Conservation (phyloP, 2,113 vertebrate genomes). For the Rafetus swinhoei region DNA sequence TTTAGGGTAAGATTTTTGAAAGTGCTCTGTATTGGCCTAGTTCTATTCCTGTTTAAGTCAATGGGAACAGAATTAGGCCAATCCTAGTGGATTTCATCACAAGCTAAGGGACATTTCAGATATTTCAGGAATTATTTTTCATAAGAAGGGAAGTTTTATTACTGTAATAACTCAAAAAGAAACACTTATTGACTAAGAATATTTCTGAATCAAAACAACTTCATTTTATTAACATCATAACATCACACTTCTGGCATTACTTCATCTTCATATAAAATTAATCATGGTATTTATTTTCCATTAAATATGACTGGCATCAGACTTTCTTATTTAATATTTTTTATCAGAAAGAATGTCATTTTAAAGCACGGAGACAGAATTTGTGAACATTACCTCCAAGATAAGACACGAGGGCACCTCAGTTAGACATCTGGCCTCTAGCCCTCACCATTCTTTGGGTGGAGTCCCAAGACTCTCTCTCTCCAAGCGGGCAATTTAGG, state of each 20-base stretch:
- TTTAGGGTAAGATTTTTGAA: neutral
- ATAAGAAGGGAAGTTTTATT: neutral
- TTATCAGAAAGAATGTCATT: neutral
- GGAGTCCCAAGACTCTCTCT: too few species aligned
- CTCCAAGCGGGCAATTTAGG: too few species aligned
- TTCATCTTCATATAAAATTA: neutral
- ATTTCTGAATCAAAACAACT: neutral
- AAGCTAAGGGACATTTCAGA: neutral
- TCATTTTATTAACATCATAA: neutral
- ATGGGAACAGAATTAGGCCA: neutral
- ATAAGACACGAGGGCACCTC: too few species aligned
- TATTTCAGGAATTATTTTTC: neutral
- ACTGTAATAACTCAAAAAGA: neutral
- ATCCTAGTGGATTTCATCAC: neutral
- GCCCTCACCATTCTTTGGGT: too few species aligned
- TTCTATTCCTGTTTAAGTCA: neutral
- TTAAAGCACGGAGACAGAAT: neutral
- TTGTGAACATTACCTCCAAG: neutral
- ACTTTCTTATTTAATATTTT: neutral
- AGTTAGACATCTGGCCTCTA: too few species aligned
- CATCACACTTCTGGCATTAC: rapidly evolving
- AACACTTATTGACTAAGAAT: neutral
- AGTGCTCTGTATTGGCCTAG: neutral
- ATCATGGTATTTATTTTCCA: neutral
- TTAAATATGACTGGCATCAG: neutral